Base-by-base conservation (phyloP, 2,888 invertebrate species). In the Loripinus fragilis region DNA sequence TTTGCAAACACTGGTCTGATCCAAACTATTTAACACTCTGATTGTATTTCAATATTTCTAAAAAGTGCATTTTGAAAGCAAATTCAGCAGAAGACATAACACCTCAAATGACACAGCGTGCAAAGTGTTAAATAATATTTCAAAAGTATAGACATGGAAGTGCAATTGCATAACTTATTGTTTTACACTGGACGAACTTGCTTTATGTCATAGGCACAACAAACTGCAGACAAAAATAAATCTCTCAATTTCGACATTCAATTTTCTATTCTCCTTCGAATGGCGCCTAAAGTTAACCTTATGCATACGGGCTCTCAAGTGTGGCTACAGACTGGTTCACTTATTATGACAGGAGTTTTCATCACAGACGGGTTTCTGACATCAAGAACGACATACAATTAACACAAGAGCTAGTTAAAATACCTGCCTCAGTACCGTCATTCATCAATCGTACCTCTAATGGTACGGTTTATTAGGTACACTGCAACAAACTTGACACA, bases 391-490 rank as follows among this genome's bases (percentile, higher is more conserved):
- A 71, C 67, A 68, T 50, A 52, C 67, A 80, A 80, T 80, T 80
- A 80, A 71, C 71, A 33, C 55, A n/a, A 67, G 23, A 48, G 80
- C 74, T 80, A 67, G 76, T 80, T 80, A 80, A 80, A 80, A 80
- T 80, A 76, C 76, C 80, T 74, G 20, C 60, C 55, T 20, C 17
- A 8, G 48, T 38, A 38, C 45, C 45, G 45, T 42, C 67, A 74
- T 80, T 67, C 74, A 74, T 80, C 80, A 80, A 72, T 41, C 60
- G 30, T 1, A 28, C 20, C 45, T 42, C 45, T 42, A 65, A 42
- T 71, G 60, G 60, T 41, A 20, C 28, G 52, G 60, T 71, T 71
- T 60, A 71, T 60, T 60, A 33, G 60, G 71, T 64, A 71, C 71
- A 64, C 30, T 41, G 64, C 42, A 60, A 71, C 25, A 45, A 28